Evolutionary conservation across 1,140 invertebrate genomes (phyloP), one percentile per base, ranked within the genome.

Genomic region (Drosophila tani): DNA sequence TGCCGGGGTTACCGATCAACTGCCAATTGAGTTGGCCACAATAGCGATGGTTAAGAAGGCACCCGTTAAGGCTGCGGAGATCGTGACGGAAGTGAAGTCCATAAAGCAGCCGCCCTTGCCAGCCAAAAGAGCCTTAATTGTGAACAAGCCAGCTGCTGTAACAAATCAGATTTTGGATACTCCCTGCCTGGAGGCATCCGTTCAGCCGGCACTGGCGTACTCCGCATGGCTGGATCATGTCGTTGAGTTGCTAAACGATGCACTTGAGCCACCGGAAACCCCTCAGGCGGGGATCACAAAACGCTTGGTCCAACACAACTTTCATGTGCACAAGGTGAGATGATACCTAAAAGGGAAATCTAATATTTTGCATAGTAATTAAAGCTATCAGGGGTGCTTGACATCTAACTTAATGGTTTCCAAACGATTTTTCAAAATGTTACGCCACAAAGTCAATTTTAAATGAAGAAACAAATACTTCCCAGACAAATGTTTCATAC

Each of bases 181-280:
- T 59, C 17, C 82, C 5, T 66, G 62, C n/a, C 5, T 66, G 9
- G 57, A 71, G n/a, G 45, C 73, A 7, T 14, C 58, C 1, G 69
- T 67, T 8, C 59, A 73, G 38, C 91, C 91, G 11, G 69, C 81
- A 0, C 59, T 92, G 24, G 67, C 79, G 12, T 92, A 85, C 35
- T 70, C 73, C 5, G 75, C 83, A 1, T 92, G 91, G 91, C 43
- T 92, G 43, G 91, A 92, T 15, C 76, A 92, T 87, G 84, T 92
- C 15, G 82, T 92, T 41, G 91, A 92, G 57, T 47, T 86, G 11
- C 63, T 92, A 9, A 92, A 91, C 55, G 79, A 81, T 0, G 57
- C 50, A 35, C 46, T 92, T 9, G 69, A 66, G 8, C 82, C 91
- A 5, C 27, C 49, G 5, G 45, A 53, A 0, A 63, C n/a, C 0